Base-by-base conservation (phyloP, 1,140 invertebrate genomes). In the Dryas iulia region DNA sequence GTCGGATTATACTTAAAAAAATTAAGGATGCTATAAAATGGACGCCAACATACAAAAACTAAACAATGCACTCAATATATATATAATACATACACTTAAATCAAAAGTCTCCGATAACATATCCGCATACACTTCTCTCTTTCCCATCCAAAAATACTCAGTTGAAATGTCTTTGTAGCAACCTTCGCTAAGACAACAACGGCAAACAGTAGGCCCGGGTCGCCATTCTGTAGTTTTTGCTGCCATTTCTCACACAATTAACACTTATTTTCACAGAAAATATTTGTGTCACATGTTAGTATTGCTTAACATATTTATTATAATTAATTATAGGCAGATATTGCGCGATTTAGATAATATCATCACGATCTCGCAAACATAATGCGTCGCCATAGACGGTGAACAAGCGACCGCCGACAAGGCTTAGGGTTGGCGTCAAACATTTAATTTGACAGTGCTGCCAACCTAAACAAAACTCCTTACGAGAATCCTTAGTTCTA, bases 111-210 rank as follows among this genome's bases (percentile, higher is more conserved):
- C 81, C 8, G 74, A 72, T 7, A 90, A 73, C 88, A 90, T 90
- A 73, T 90, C 88, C 10, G 78, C 77, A 60, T 90, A 90, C 21
- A 89, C 87, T 79, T 90, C 88, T 52, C 84, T 72, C 71, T 88
- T 88, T 28, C 88, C 88, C 88, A 90, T 90, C 88, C 88, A 90
- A 68, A 89, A 89, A 80, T 90, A 90, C 84, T 90, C 87, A 47
- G 87, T 90, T 14, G 86, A 87, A 79, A 90, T 90, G 66, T 90
- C 88, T 72, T 90, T 90, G 56, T 90, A 89, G 71, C 88, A 90
- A 0, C 88, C 88, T 59, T 90, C 88, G 0, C 86, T 60, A 7
- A 90, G 73, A 76, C 88, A 90, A 84, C 88, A 90, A 2, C 88
- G 82, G 66, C 88, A 90, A 18, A 90, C 88, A 30, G 79, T 83